These are phyloP conservation scores for Muricea muricata DNA, from an alignment of 92 coral and sea anemone species.

Conservation along the genomic window DNA sequence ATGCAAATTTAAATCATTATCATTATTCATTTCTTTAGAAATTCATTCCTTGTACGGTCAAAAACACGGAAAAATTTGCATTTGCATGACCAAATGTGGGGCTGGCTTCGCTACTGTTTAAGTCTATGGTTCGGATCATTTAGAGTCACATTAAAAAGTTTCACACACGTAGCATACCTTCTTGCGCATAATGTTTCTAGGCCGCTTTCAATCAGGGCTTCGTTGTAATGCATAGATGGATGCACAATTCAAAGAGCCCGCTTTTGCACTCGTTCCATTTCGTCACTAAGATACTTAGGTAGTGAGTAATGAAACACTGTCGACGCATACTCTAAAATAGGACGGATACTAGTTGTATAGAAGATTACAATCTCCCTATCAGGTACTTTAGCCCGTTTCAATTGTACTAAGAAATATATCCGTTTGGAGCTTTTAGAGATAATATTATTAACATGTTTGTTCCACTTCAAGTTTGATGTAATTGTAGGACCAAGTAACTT, in stretches of 20 bases:
- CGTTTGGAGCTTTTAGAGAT: neutral
- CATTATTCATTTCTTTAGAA: no score
- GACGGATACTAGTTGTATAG: neutral
- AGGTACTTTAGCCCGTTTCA: neutral
- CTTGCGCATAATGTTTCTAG: neutral
- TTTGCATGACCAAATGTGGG: no score
- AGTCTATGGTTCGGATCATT: neutral
- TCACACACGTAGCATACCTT: neutral
- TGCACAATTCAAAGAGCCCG: neutral
- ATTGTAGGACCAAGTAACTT: constrained; percentile 10
- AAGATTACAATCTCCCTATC: neutral
- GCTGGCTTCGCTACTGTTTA: no score
- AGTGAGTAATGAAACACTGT: neutral
- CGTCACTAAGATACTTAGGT: neutral
- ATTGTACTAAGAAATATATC: neutral
- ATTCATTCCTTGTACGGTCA: no score
- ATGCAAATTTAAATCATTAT: no score
- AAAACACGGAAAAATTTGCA: no score
- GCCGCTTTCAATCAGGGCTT: neutral
- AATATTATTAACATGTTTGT: neutral
- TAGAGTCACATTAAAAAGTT: neutral
- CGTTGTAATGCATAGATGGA: neutral
- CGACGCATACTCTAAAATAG: neutral
- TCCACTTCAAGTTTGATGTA: constrained; percentile 13
- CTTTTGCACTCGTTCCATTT: neutral